Evolutionary conservation across 2,113 vertebrate species (phyloP).

Genomic region (Lepus americanus): DNA sequence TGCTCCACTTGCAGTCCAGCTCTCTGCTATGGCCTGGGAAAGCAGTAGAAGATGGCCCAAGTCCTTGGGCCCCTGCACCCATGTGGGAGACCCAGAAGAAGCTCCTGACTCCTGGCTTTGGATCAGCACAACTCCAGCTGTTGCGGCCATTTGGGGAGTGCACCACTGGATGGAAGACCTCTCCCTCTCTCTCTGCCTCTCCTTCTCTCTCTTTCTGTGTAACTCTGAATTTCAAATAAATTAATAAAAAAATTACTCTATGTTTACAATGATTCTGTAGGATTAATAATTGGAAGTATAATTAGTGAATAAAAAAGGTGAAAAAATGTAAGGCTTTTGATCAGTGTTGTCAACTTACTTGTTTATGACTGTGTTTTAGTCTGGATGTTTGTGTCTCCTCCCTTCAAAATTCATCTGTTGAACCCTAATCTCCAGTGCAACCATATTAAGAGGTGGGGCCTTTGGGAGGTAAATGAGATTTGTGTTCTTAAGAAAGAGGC

Average conservation of each 20-base stretch:
- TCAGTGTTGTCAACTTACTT: conserved; percentile 37
- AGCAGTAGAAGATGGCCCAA: no score
- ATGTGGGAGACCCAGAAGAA: no score
- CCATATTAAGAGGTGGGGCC: not conserved
- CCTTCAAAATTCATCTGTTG: not conserved
- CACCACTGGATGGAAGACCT: no score
- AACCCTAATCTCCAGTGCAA: not conserved
- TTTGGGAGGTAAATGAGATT: not conserved
- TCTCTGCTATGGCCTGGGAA: no score
- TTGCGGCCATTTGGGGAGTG: no score
- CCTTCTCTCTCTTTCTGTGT: no score
- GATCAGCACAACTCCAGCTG: no score
- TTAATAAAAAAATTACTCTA: conserved; percentile 10
- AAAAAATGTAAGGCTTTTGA: not conserved
- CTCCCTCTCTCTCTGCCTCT: no score
- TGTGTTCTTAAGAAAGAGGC: not conserved
- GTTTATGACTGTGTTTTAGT: not conserved
- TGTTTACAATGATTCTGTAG: conserved; percentile 21
- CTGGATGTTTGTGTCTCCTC: not conserved
- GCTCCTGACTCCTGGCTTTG: no score
- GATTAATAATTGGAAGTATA: not conserved
- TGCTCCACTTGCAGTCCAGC: no score
- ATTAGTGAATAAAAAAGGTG: conserved; percentile 44
- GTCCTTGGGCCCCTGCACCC: no score
- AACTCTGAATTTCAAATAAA: no score